phyloP scores from a whole-genome alignment of 2,888 invertebrate species.

The Notodonta ziczac region DNA sequence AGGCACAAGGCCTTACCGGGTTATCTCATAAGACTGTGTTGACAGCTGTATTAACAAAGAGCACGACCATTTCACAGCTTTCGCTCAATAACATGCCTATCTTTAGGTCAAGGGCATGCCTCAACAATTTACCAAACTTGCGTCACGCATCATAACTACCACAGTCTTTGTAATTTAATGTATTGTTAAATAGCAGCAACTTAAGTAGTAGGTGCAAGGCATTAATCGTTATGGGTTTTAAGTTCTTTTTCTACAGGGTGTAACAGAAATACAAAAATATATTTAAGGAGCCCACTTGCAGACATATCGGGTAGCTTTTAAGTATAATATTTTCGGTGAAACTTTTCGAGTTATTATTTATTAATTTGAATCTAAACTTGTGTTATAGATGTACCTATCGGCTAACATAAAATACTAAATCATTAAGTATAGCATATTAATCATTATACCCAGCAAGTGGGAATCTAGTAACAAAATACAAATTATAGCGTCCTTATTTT shows the following conservation, averaged over 20 bases:
- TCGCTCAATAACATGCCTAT: slow-evolving; percentile 8
- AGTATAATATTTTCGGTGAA: neutral
- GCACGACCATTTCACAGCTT: slow-evolving; percentile 31
- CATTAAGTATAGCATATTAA: too few species aligned
- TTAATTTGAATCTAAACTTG: neutral
- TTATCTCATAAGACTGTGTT: neutral
- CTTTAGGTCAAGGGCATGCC: neutral
- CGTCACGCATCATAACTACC: neutral
- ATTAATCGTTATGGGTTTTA: too few species aligned
- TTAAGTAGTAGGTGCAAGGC: too few species aligned
- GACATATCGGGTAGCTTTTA: too few species aligned
- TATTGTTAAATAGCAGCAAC: too few species aligned
- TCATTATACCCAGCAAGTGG: too few species aligned
- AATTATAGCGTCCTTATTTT: too few species aligned
- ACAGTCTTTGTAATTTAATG: neutral
- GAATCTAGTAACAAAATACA: neutral
- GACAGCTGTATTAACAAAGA: slow-evolving; percentile 12
- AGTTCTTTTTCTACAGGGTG: too few species aligned
- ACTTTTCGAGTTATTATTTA: neutral
- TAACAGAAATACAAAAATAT: too few species aligned
- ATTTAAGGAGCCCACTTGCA: too few species aligned
- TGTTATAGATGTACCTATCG: neutral
- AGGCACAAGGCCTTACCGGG: neutral
- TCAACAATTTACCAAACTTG: neutral
- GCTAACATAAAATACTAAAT: neutral